Base-by-base conservation (phyloP, 2,888 invertebrate genomes). In the Xylocampa areola region DNA sequence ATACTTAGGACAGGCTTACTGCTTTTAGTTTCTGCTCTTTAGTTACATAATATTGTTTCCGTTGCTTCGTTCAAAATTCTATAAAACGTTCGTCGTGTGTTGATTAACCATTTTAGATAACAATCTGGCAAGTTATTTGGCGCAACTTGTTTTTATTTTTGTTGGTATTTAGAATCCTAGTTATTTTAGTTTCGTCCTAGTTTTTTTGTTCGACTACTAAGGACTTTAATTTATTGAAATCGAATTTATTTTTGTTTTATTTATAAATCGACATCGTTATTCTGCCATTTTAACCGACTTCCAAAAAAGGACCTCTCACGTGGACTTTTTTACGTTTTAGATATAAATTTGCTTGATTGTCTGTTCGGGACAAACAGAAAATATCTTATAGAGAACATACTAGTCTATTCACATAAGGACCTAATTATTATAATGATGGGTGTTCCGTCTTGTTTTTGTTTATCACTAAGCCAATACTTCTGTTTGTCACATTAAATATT, bases 401-500 rank as follows among this genome's bases (percentile, higher is more conserved):
- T 36, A 62, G 55, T 57, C 2, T 52, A 60, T 67, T 63, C 16
- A 39, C 61, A 36, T 41, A 48, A 21, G 51, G 48, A 57, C 33
- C 44, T 60, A 40, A 54, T 60, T 73, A 63, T 49, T 55, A 30
- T 48, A 40, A 63, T 61, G 29, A 49, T 50, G 21, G 63, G 44
- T 63, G 65, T 68, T 68, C 30, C 47, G 54, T 68, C 71, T 43
- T 79, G 70, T 79, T 80, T 76, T 83, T 82, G 79, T 84, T 81
- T 77, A 69, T 75, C 62, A 70, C 54, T 29, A n/a, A n/a, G n/a
- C 30, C 43, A 48, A 68, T 71, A 65, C 62, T 67, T 60, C 70
- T 53, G 44, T 68, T 61, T 61, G 49, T 48, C 43, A 53, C 37
- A 51, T 73, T 76, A 65, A 57, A 60, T 64, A 77, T 77, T 73